phyloP scores from a whole-genome alignment of 2,888 invertebrate genomes.

The Bellardia pandia region DNA sequence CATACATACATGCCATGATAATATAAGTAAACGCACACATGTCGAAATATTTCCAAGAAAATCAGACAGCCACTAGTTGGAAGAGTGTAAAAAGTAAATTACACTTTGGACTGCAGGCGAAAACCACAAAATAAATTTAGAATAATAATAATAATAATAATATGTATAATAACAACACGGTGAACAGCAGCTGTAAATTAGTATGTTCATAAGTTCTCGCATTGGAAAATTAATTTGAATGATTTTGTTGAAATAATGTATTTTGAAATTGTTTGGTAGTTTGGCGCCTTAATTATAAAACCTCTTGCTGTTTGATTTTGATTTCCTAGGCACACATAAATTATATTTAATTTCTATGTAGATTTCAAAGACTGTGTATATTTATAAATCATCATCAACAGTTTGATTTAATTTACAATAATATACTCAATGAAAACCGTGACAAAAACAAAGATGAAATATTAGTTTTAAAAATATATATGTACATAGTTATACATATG shows the following conservation, averaged over 20 bases:
- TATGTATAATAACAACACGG: too few relatives aligned
- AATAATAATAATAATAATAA: too few relatives aligned
- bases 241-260: too few relatives aligned
- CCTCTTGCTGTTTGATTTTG: neutral
- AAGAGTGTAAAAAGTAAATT: neutral
- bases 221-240: too few relatives aligned
- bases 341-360: neutral
- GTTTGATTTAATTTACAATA: constrained; percentile 38
- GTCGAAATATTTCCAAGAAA: neutral
- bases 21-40: neutral
- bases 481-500: too few relatives aligned
- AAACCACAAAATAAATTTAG: neutral
- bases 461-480: neutral
- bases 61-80: too few relatives aligned
- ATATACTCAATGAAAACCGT: constrained; percentile 30
- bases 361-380: too few relatives aligned
- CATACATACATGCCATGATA: neutral
- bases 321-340: neutral
- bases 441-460: constrained; percentile 19
- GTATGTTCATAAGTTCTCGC: too few relatives aligned
- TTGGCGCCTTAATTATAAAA: constrained; percentile 11
- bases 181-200: too few relatives aligned
- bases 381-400: neutral
- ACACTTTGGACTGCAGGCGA: constrained; percentile 1
- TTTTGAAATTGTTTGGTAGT: neutral